Evolutionary conservation across 2,113 vertebrate species (phyloP).

Genomic region (Dipodomys merriami): DNA sequence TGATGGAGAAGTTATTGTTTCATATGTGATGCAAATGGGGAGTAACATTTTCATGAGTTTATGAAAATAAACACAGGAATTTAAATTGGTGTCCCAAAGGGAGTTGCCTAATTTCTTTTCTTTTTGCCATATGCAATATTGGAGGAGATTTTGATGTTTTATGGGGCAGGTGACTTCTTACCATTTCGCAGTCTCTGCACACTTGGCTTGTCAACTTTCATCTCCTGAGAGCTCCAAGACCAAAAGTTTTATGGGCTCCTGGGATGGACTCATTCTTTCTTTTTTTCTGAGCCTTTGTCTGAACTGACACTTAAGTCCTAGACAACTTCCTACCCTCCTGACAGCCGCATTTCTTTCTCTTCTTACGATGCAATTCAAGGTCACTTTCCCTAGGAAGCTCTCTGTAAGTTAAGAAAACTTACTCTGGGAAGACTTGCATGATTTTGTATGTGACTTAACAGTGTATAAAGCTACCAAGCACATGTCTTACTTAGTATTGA

Average conservation of each 20-base stretch:
- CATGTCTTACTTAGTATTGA: neutral
- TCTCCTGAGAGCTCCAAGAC: neutral
- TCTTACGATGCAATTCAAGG: conserved; percentile 8
- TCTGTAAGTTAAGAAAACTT: neutral
- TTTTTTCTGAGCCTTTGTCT: conserved; percentile 15
- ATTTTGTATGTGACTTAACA: neutral
- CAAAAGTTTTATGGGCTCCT: neutral
- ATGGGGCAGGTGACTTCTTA: neutral
- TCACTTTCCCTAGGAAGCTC: neutral
- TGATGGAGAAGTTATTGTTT: neutral
- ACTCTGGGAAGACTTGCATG: neutral
- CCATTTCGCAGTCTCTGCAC: neutral
- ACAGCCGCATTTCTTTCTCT: neutral
- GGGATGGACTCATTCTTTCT: neutral
- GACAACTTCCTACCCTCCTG: conserved; percentile 11
- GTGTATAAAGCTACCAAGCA: neutral
- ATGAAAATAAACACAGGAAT: conserved; percentile 28
- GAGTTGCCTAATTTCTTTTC: neutral
- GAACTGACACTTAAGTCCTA: conserved; percentile 9
- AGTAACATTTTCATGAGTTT: neutral
- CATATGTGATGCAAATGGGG: neutral
- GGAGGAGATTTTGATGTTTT: neutral
- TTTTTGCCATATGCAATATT: neutral
- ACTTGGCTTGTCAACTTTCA: neutral
- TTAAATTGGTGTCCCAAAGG: neutral